These are phyloP conservation scores for Toxotes jaculatrix DNA, from an alignment of 2,113 vertebrate species.

Conservation along the genomic window DNA sequence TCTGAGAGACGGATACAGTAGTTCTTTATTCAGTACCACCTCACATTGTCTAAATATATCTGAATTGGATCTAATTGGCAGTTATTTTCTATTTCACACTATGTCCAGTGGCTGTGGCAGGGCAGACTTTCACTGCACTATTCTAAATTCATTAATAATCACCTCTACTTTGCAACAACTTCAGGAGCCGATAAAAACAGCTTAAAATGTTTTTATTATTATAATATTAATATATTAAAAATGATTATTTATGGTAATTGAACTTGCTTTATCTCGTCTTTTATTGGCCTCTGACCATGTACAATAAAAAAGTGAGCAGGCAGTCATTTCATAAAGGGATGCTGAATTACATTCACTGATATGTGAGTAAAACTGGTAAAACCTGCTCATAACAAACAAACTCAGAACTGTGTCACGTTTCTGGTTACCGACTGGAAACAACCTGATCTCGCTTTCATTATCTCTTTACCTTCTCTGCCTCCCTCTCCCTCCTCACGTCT, in stretches of 20 bases:
- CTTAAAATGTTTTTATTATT: too few relatives aligned
- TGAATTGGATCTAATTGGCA: too few relatives aligned
- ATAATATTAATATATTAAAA: too few relatives aligned
- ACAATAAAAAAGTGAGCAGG: not conserved
- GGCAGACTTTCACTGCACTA: too few relatives aligned
- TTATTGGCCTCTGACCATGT: not conserved
- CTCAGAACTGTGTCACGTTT: conserved; percentile 24
- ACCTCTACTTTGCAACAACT: too few relatives aligned
- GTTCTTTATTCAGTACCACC: too few relatives aligned
- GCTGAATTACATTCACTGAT: not conserved
- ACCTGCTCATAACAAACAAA: conserved; percentile 21
- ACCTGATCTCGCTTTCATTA: conserved; percentile 10
- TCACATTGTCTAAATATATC: too few relatives aligned
- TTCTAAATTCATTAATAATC: too few relatives aligned
- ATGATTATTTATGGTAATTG: not conserved
- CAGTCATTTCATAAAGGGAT: not conserved
- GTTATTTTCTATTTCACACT: too few relatives aligned
- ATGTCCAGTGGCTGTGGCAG: too few relatives aligned
- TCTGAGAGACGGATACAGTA: too few relatives aligned
- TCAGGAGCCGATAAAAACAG: too few relatives aligned
- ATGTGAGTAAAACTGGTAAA: conserved; percentile 4
- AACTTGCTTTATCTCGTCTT: not conserved
- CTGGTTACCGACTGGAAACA: conserved; percentile 9
- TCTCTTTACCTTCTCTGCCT: not conserved
- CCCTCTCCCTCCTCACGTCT: not conserved